Conservation (phyloP, 2,797 vertebrate species). For the Macrochelys suwanniensis region DNA sequence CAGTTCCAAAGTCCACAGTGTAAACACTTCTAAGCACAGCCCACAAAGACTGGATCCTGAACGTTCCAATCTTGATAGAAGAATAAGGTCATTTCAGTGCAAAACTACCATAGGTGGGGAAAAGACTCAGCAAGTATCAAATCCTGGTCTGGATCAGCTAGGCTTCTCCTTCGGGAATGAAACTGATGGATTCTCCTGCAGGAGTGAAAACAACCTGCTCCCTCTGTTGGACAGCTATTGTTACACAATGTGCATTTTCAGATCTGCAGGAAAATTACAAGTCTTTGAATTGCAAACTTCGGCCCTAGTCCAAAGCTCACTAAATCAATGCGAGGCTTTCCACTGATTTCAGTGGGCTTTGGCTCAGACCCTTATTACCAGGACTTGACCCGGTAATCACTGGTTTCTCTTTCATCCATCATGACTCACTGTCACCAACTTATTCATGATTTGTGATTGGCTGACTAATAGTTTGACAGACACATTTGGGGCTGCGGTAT, state of each 20-base stretch:
- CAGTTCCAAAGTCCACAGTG: not conserved
- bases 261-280: not conserved
- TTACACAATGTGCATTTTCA: not conserved
- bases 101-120: not conserved
- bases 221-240: not conserved
- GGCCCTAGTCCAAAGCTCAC: too few species aligned
- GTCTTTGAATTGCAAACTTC: not conserved
- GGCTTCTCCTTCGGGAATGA: not conserved
- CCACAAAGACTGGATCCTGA: not conserved
- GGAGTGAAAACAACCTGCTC: too few species aligned
- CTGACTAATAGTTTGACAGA: not conserved
- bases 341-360: not conserved
- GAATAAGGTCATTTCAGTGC: not conserved
- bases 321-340: not conserved
- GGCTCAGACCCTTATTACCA: not conserved
- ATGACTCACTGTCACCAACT: not conserved
- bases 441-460: not conserved
- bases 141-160: not conserved
- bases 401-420: not conserved
- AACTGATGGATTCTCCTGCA: too few species aligned
- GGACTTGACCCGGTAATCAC: too few species aligned
- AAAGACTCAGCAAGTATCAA: not conserved
- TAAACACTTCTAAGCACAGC: not conserved
- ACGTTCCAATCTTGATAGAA: not conserved
- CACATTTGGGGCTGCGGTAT: too few species aligned